Percentiles rank a stretch among this genome's conserved stretches.
phyloP scores from a whole-genome alignment of 2,113 vertebrate species.

The Psophia crepitans region DNA sequence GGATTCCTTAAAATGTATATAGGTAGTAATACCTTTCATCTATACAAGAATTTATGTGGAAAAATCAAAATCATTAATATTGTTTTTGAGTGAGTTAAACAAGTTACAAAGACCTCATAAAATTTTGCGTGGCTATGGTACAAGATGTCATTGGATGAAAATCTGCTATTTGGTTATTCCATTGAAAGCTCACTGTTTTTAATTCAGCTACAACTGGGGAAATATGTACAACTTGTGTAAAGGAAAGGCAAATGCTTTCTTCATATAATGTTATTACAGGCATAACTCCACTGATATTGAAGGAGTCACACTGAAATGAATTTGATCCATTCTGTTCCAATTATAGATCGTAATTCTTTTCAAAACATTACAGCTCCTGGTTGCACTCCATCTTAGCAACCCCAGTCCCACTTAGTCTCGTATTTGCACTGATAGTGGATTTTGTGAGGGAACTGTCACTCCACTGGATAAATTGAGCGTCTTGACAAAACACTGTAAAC shows the following conservation, averaged over 20 bases:
- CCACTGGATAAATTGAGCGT: conserved; percentile 15
- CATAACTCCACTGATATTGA: neutral
- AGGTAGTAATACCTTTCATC: neutral
- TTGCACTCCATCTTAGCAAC: neutral
- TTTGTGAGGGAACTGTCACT: conserved; percentile 44
- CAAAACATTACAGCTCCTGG: neutral
- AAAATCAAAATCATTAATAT: neutral
- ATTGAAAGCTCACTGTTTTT: neutral
- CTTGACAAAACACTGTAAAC: conserved; percentile 43
- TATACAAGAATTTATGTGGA: neutral
- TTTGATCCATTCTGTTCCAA: neutral
- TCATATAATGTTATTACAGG: neutral
- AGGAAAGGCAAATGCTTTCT: neutral
- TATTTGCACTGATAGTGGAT: conserved; percentile 48
- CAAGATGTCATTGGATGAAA: neutral
- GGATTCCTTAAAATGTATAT: neutral
- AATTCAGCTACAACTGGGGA: neutral
- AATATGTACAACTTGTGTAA: neutral
- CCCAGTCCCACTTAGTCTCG: neutral
- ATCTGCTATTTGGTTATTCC: neutral
- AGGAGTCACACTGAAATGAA: neutral
- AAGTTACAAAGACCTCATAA: neutral
- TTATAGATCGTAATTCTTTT: neutral
- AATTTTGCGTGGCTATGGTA: neutral
- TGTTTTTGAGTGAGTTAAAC: neutral